Evolutionary conservation across 2,888 invertebrate species (phyloP), one percentile per base, ranked within the genome.

Genomic region (Idaea biselata): DNA sequence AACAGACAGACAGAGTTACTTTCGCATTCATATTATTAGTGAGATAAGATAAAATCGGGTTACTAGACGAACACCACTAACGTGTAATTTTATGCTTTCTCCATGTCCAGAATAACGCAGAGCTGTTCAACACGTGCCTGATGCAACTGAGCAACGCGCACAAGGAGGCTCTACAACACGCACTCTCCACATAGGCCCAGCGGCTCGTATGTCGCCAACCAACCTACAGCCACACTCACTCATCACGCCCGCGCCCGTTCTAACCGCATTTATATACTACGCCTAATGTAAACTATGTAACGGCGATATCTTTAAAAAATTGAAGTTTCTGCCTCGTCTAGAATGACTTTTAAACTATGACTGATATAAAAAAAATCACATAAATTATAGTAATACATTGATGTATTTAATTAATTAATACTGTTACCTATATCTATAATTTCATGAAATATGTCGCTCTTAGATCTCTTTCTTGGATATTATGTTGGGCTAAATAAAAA

Each of bases 161-260:
- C 85, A 96, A 97, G 85, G 95, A 96, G 77, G 97, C 97, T 57
- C 93, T 99, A 72, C 96, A 97, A 84, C 92, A 95, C 74, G 96
- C 96, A 70, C 92, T 96, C 67, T 93, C 93, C 70, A 86, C 92
- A 76, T 88, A 89, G 80, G 75, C 67, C 44, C 55, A 31, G 58
- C 57, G 32, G 74, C 73, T 68, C 71, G 65, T 68, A 64, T 67
- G 72, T 73, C 74, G 73, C 75, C n/a, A n/a, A n/a, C n/a, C 25
- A 25, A 25, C 25, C 25, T 70, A 68, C 71, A 70, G 70, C 55
- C 72, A 68, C 66, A 65, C 74, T 73, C 69, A 64, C 70, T 71
- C 64, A 66, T 56, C 18, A 56, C 56, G 18, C 55, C 58, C 57
- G 16, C 71, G 75, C 76, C 76, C 77, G 67, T 72, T 72, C 64